Evolutionary conservation across 2,113 vertebrate genomes (phyloP).

Genomic region (Trochalopteron elliotii): DNA sequence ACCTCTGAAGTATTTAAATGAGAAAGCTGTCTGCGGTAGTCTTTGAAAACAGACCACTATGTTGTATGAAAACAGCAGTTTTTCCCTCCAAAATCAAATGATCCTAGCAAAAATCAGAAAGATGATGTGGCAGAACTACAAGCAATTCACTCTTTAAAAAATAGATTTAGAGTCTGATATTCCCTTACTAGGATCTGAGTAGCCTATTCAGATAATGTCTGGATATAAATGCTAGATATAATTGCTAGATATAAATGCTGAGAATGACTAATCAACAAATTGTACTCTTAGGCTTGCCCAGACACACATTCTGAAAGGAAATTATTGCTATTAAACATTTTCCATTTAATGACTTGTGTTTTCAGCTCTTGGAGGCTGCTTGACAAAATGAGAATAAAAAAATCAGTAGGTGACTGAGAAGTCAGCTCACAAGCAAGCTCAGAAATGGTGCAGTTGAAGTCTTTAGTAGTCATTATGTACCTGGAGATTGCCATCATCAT

Average conservation of each 20-base stretch:
- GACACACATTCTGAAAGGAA: neutral
- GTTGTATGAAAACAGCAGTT: neutral
- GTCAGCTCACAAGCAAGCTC: neutral
- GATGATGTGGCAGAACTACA: neutral
- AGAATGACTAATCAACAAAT: constrained; percentile 32
- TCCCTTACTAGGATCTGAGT: neutral
- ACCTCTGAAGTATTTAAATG: neutral
- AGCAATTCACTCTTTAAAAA: neutral
- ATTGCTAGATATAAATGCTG: constrained; percentile 19
- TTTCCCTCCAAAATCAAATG: neutral
- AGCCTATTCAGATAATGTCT: neutral
- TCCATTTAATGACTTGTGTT: neutral
- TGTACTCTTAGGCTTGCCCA: constrained; percentile 8
- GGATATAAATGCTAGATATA: neutral
- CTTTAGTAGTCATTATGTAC: neutral
- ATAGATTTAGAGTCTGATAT: neutral
- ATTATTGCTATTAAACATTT: constrained; percentile 3
- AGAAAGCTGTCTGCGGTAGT: neutral
- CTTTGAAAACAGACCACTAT: neutral
- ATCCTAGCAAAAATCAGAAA: neutral
- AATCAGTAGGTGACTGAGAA: neutral
- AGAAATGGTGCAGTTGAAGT: neutral
- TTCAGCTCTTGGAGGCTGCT: neutral
- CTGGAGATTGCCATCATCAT: neutral
- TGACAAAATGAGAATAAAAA: neutral